Percentiles rank a stretch among this genome's conserved stretches.
These are phyloP conservation scores for Nibea albiflora DNA, from an alignment of 2,113 vertebrate genomes.

Conservation along the genomic window DNA sequence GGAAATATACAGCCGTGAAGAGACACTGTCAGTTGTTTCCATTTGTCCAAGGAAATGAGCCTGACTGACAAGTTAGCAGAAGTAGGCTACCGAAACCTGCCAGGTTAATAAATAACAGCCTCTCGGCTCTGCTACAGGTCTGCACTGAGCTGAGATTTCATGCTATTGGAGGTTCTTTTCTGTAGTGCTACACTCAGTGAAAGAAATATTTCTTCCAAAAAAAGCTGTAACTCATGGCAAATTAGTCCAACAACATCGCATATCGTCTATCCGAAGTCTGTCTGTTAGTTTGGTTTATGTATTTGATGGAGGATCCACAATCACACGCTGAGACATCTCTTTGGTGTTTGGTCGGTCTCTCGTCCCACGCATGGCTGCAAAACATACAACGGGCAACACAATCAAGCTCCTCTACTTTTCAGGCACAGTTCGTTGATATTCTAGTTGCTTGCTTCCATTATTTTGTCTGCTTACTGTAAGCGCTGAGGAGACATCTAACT, in stretches of 20 bases:
- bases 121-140: not conserved
- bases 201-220: no score
- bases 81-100: not conserved
- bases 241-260: no score
- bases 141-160: not conserved
- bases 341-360: not conserved
- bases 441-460: not conserved
- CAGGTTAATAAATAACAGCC: not conserved
- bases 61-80: not conserved
- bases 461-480: constrained; percentile 11
- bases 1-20: not conserved
- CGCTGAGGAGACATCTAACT: not conserved
- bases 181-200: no score
- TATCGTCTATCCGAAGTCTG: not conserved
- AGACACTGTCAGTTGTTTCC: not conserved
- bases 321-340: not conserved
- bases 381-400: constrained; percentile 14
- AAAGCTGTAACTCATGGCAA: no score
- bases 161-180: not conserved
- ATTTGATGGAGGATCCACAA: not conserved
- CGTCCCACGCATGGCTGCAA: not conserved
- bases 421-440: constrained; percentile 29
- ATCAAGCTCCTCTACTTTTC: not conserved
- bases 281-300: not conserved
- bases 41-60: not conserved